Evolutionary conservation across 1,140 invertebrate genomes (phyloP), one percentile per base, ranked within the genome.

Genomic region (Drosophila tristis): DNA sequence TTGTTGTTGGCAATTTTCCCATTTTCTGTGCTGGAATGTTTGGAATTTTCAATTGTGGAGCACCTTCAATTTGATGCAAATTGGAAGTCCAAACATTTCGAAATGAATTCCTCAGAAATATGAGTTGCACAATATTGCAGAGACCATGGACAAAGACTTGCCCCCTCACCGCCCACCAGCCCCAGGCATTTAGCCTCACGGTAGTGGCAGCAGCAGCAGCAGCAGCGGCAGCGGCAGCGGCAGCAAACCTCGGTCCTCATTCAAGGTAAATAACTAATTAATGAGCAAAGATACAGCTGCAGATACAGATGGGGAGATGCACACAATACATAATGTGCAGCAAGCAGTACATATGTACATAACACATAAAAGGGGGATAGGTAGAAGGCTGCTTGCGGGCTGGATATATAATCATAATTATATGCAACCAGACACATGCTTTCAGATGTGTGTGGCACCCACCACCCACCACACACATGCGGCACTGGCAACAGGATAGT

Each of bases 261-360:
- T 71, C 50, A 58, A 70, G 67, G 67, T 71, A 71, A 71, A 70
- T 71, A 71, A 58, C 67, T 71, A 71, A 71, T 71, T 71, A 71
- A 71, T 70, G 67, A 71, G 67, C 67, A 70, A 58, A 44, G 51
- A 70, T 31, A 25, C 13, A 5, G n/a, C 39, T 39, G 58, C 53
- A 50, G 57, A 67, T 54, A 26, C 13, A 5, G 9, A 45, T 29
- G 58, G 53, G 49, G 49, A 49, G 53, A 26, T 50, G 51, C n/a
- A 15, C 16, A n/a, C 70, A 71, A 68, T 70, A 31, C 66, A 39
- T 39, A 39, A 39, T 39, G 5, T 39, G 35, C 35, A 5, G 4
- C 35, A 13, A 11, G 11, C 4, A 5, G 35, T 8, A 39, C 29
- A 29, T n/a, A 25, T 4, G 48, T 8, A 51, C 49, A 8, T 25